Conservation (phyloP, 2,888 invertebrate genomes). For the Drosophila mimica region DNA sequence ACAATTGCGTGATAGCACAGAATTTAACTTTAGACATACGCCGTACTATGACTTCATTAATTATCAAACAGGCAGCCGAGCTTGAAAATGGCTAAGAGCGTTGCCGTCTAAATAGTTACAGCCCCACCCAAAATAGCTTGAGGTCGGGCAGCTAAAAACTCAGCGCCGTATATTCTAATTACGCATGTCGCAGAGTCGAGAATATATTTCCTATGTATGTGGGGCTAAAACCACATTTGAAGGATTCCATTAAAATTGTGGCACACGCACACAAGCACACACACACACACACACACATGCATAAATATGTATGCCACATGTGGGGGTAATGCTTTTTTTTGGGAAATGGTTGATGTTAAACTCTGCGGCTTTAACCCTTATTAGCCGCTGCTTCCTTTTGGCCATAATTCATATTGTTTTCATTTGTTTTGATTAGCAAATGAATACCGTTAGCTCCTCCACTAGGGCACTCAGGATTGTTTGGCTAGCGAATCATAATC, state of each 20-base stretch:
- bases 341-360: constrained; percentile 57
- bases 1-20: constrained; percentile 75
- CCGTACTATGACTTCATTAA: constrained; percentile 78
- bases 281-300: neutral
- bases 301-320: constrained; percentile 11
- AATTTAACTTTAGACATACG: constrained; percentile 77
- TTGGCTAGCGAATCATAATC: constrained; percentile 60
- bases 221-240: constrained; percentile 64
- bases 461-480: constrained; percentile 36
- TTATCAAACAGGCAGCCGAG: constrained; percentile 71
- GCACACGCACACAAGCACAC: constrained; percentile 27
- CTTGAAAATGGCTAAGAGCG: constrained; percentile 63
- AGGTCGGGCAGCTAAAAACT: constrained; percentile 37
- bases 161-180: constrained; percentile 71
- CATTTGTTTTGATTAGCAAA: constrained; percentile 82
- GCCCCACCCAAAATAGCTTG: constrained; percentile 29
- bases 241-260: constrained; percentile 71
- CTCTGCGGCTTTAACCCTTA: constrained; percentile 76
- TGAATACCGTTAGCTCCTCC: constrained; percentile 54
- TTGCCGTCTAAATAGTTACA: constrained; percentile 53
- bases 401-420: constrained; percentile 78
- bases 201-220: constrained; percentile 18
- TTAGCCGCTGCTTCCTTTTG: constrained; percentile 63
- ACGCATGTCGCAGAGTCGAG: constrained; percentile 54
- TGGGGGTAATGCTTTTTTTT: constrained; percentile 18